Conservation (phyloP, 2,888 invertebrate genomes). For the Spodoptera exigua region DNA sequence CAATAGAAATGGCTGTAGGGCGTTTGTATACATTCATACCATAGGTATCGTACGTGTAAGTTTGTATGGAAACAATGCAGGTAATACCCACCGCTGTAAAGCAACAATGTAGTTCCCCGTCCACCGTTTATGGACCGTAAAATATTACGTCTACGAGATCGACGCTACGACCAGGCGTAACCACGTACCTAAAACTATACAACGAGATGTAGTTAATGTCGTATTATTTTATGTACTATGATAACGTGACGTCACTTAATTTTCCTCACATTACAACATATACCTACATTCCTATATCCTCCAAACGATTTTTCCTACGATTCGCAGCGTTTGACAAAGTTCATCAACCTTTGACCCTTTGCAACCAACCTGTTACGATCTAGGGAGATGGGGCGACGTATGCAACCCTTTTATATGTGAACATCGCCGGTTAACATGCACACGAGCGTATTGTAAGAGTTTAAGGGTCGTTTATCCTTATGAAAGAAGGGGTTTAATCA, state of each 20-base stretch:
- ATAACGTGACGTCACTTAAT: constrained; percentile 20
- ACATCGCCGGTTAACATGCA: constrained; percentile 7
- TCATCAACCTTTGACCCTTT: constrained; percentile 36
- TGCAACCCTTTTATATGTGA: constrained; percentile 24
- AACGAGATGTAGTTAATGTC: constrained; percentile 37
- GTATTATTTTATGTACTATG: constrained; percentile 15
- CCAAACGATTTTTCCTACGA: constrained; percentile 2
- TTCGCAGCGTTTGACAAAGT: constrained; percentile 9
- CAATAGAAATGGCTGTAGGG: constrained; percentile 33
- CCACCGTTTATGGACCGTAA: constrained; percentile 75
- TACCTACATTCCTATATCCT: constrained; percentile 16
- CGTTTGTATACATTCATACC: constrained; percentile 47
- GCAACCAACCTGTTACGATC: constrained; percentile 31
- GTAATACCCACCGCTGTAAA: constrained; percentile 64
- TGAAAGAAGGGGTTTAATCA: background rate
- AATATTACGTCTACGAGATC: constrained; percentile 70
- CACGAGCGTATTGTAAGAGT: background rate
- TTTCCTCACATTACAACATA: constrained; percentile 13
- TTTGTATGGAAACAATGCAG: constrained; percentile 72
- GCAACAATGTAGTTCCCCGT: constrained; percentile 68
- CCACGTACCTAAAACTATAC: constrained; percentile 57
- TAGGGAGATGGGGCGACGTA: constrained; percentile 28
- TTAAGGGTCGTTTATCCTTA: background rate
- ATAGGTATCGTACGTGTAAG: constrained; percentile 39
- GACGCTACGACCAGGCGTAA: constrained; percentile 49